Percentiles rank a stretch among this genome's conserved stretches.
Evolutionary conservation across 1,140 invertebrate genomes (phyloP).

Genomic region (Ostrea denselamellosa): DNA sequence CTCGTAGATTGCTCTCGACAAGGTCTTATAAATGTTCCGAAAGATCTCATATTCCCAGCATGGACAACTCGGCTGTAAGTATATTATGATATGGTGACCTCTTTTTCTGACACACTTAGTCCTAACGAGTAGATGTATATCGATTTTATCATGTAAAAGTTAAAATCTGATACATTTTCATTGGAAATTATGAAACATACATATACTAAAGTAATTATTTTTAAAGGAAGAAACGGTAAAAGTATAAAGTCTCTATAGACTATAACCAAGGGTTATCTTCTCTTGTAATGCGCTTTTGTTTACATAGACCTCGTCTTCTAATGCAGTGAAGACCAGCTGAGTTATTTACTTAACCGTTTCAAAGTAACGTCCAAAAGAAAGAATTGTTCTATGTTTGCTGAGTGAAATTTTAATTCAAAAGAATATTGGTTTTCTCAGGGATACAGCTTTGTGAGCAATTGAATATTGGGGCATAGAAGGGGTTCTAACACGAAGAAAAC

Average conservation of each 20-base stretch:
- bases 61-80: constrained; percentile 51
- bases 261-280: background rate
- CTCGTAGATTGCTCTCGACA: constrained; percentile 51
- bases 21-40: constrained; percentile 48
- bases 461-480: constrained; percentile 10
- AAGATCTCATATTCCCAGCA: constrained; percentile 40
- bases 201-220: background rate
- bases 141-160: background rate
- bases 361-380: constrained; percentile 39
- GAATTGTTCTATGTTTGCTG: constrained; percentile 26
- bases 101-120: constrained; percentile 6
- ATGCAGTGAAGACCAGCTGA: constrained; percentile 34
- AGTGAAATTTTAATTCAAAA: constrained; percentile 39
- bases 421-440: constrained; percentile 32
- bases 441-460: constrained; percentile 12
- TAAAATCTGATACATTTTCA: background rate
- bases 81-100: too few relatives aligned
- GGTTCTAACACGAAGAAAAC: constrained; percentile 5
- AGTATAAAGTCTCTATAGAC: background rate
- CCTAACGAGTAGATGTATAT: background rate
- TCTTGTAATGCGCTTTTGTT: constrained; percentile 18
- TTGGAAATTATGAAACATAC: background rate
- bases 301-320: constrained; percentile 16
- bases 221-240: background rate
- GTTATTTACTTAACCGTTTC: constrained; percentile 36